Percentiles rank a stretch among this genome's conserved stretches.
These are phyloP conservation scores for Ectropis crepuscularia DNA, from an alignment of 2,888 invertebrate genomes.

Conservation along the genomic window DNA sequence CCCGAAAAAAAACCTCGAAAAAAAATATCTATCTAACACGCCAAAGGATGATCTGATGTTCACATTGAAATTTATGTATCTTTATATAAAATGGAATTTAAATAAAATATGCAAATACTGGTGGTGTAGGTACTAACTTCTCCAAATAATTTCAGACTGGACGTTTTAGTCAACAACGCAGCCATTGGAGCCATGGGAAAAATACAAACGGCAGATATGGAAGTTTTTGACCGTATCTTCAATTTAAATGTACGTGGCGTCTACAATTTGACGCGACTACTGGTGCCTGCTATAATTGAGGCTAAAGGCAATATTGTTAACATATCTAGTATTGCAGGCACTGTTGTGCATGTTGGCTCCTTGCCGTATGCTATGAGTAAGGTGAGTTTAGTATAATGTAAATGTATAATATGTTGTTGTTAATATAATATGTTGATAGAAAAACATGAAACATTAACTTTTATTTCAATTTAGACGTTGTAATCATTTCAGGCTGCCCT, in stretches of 20 bases:
- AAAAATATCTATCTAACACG: no score
- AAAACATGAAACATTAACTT: not conserved
- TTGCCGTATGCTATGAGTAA: constrained; percentile 96
- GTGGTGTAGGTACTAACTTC: no score
- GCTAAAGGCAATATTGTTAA: constrained; percentile 89
- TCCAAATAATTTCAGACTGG: constrained; percentile 83
- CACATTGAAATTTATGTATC: no score
- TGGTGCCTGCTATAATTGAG: constrained; percentile 87
- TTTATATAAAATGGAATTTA: no score
- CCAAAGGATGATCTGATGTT: no score
- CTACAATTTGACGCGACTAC: constrained; percentile 86
- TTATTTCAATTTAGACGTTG: not conserved
- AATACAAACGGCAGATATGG: constrained; percentile 45
- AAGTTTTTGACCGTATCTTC: constrained; percentile 73
- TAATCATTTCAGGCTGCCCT: constrained; percentile 52
- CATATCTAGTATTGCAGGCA: constrained; percentile 87
- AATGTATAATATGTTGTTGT: no score
- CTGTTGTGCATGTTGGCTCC: constrained; percentile 91
- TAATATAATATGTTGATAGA: constrained; percentile 45
- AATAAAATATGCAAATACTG: no score
- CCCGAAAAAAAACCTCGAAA: no score
- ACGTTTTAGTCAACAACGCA: constrained; percentile 86
- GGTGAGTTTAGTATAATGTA: constrained; percentile 52
- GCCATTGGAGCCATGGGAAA: constrained; percentile 62
- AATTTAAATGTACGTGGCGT: constrained; percentile 87